phyloP scores from a whole-genome alignment of 1,140 invertebrate genomes.

The Neoseiulus cucumeris region DNA sequence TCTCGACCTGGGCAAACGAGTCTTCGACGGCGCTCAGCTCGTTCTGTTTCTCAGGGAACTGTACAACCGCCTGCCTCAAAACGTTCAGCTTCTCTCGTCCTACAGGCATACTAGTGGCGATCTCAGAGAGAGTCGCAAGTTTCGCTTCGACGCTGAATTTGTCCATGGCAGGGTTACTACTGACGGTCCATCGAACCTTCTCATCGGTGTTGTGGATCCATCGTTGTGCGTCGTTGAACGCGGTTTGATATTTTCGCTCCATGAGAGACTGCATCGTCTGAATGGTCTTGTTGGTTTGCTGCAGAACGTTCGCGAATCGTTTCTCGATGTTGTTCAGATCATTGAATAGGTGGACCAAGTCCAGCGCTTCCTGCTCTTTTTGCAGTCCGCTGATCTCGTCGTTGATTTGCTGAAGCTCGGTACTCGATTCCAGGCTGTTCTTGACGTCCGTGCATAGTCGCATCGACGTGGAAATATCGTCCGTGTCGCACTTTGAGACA shows the following conservation, averaged over 20 bases:
- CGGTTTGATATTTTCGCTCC: slow-evolving; percentile 68
- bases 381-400: neutral
- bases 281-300: slow-evolving; percentile 33
- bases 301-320: slow-evolving; percentile 46
- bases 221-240: slow-evolving; percentile 53
- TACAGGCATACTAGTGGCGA: slow-evolving; percentile 43
- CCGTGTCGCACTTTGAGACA: slow-evolving; percentile 57
- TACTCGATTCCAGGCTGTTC: slow-evolving; percentile 24
- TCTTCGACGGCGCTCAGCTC: neutral
- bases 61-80: slow-evolving; percentile 18
- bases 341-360: neutral
- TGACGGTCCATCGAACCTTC: slow-evolving; percentile 65
- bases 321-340: slow-evolving; percentile 39
- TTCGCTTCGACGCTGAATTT: slow-evolving; percentile 82
- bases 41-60: slow-evolving; percentile 13
- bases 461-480: slow-evolving; percentile 38
- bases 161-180: slow-evolving; percentile 48
- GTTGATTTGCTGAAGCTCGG: neutral
- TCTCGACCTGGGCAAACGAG: neutral
- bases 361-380: neutral
- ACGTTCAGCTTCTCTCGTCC: slow-evolving; percentile 21
- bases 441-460: slow-evolving; percentile 49
- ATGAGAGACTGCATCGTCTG: slow-evolving; percentile 37
- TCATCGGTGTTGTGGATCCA: slow-evolving; percentile 56
- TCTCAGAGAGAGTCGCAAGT: slow-evolving; percentile 52